phyloP scores from a whole-genome alignment of 2,888 invertebrate genomes.

The Tenthredo scrophulariae region DNA sequence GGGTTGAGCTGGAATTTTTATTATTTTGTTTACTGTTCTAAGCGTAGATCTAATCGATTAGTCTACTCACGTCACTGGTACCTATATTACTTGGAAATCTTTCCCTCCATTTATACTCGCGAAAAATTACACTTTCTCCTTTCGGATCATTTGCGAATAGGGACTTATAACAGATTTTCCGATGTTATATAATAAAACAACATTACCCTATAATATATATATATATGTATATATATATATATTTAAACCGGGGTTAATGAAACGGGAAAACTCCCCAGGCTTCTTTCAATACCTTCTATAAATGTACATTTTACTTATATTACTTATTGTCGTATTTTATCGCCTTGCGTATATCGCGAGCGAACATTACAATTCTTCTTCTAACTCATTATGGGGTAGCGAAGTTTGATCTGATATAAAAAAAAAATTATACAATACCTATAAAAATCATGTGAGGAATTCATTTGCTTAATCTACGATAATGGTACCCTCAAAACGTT shows the following conservation, averaged over 20 bases:
- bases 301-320: background rate
- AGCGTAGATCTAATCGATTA: background rate
- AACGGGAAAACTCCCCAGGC: background rate
- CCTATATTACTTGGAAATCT: background rate
- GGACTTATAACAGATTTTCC: too few relatives aligned
- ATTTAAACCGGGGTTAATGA: background rate
- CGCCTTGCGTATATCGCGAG: background rate
- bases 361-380: background rate
- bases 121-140: too few relatives aligned
- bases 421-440: too few relatives aligned
- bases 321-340: background rate
- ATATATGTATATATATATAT: too few relatives aligned
- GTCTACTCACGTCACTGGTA: background rate
- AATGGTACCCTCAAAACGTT: background rate
- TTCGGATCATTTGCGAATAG: too few relatives aligned
- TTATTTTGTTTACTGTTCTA: background rate
- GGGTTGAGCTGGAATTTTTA: constrained; percentile 11
- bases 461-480: too few relatives aligned
- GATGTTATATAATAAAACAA: background rate
- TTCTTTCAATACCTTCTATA: background rate
- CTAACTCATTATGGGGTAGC: background rate
- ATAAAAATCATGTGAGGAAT: too few relatives aligned
- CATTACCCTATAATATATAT: background rate
- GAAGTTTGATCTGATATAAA: too few relatives aligned
- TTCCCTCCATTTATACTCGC: background rate